These are phyloP conservation scores for Pristionchus arcanus DNA, from an alignment of 2,888 invertebrate species.

Conservation along the genomic window DNA sequence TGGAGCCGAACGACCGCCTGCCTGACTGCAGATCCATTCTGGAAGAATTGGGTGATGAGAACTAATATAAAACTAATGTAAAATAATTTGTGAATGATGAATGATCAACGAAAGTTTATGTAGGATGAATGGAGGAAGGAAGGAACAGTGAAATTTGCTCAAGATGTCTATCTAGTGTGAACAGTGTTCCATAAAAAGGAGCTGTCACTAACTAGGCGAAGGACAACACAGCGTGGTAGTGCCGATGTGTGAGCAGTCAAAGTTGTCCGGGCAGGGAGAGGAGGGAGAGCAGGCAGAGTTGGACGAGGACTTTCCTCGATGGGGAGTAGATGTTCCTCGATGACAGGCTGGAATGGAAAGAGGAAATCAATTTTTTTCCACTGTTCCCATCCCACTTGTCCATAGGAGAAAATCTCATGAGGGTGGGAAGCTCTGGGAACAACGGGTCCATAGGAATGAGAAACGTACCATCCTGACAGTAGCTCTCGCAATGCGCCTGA, in stretches of 20 bases:
- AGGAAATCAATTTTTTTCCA: too few relatives aligned
- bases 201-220: slow-evolving; percentile 61
- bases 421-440: too few relatives aligned
- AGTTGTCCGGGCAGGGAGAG: slow-evolving; percentile 67
- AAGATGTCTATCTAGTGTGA: too few relatives aligned
- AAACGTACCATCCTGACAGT: slow-evolving; percentile 67
- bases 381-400: too few relatives aligned
- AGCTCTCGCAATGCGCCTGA: slow-evolving; percentile 68
- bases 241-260: slow-evolving; percentile 67
- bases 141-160: too few relatives aligned
- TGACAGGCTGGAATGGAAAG: slow-evolving; percentile 64
- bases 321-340: slow-evolving; percentile 67
- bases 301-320: slow-evolving; percentile 63
- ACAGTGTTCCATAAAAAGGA: background rate
- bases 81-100: too few relatives aligned
- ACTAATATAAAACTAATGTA: too few relatives aligned
- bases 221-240: slow-evolving; percentile 70
- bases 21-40: slow-evolving; percentile 67
- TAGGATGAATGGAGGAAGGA: too few relatives aligned
- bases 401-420: too few relatives aligned
- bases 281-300: slow-evolving; percentile 64
- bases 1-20: slow-evolving; percentile 63
- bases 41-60: slow-evolving; percentile 18
- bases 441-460: too few relatives aligned
- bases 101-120: too few relatives aligned